Conservation (phyloP, 2,113 vertebrate genomes). For the Ovis aries region ARS-UI_Ramb_v3.0 NC_056054.1:62637501-62638000, state of each 20-base stretch:
- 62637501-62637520: slow-evolving; percentile 91
- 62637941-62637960: not conserved
- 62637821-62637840: slow-evolving; percentile 93
- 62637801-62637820: slow-evolving; percentile 96
- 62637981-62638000: not conserved
- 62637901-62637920: slow-evolving; percentile 81
- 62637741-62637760: slow-evolving; percentile 96
- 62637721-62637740: slow-evolving; percentile 88
- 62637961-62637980: not conserved
- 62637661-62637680: not conserved
- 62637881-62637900: slow-evolving; percentile 89
- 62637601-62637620: not conserved
- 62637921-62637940: not conserved
- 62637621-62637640: not conserved
- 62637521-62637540: slow-evolving; percentile 91
- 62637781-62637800: slow-evolving; percentile 96
- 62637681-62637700: slow-evolving; percentile 78
- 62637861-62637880: slow-evolving; percentile 95
- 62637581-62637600: not conserved
- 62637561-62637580: slow-evolving; percentile 88
- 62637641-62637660: not conserved
- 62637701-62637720: slow-evolving; percentile 81
- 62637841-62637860: slow-evolving; percentile 95
- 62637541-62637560: slow-evolving; percentile 88
- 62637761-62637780: slow-evolving; percentile 98